phyloP scores from a whole-genome alignment of 2,797 vertebrate genomes.

The Danio jaintianensis region DNA sequence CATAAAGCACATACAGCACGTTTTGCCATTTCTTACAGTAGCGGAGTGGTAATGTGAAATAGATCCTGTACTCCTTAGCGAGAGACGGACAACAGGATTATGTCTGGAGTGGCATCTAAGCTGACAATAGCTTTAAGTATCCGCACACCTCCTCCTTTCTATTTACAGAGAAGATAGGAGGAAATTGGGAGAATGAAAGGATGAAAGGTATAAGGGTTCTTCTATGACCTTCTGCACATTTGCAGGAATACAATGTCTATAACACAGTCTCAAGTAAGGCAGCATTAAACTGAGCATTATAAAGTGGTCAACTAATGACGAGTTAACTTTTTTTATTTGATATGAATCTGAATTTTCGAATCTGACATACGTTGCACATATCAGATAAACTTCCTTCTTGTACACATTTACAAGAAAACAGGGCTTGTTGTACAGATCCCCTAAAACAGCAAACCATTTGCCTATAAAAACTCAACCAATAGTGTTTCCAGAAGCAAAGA shows the following conservation, averaged over 20 bases:
- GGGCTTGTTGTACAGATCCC: no score
- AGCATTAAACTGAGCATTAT: not conserved
- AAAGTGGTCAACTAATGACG: not conserved
- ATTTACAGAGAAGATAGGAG: conserved; percentile 35
- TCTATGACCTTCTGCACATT: conserved; percentile 18
- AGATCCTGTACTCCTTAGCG: conserved; percentile 20
- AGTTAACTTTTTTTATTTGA: no score
- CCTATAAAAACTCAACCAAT: no score
- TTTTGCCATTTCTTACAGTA: not conserved
- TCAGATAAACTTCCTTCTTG: no score
- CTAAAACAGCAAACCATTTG: no score
- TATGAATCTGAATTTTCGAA: no score
- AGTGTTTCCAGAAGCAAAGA: no score
- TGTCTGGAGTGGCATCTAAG: conserved; percentile 35
- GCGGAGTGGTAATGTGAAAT: conserved; percentile 17
- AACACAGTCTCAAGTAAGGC: not conserved
- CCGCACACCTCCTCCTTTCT: conserved; percentile 4
- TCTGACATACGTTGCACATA: no score
- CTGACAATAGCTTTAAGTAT: conserved; percentile 45
- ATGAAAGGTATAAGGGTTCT: conserved; percentile 12
- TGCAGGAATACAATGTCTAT: not conserved
- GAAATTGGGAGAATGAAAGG: conserved; percentile 26
- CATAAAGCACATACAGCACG: conserved; percentile 1
- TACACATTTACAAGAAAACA: no score
- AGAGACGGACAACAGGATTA: conserved; percentile 45